phyloP scores from a whole-genome alignment of 2,888 invertebrate species.

The Clivina fossor region DNA sequence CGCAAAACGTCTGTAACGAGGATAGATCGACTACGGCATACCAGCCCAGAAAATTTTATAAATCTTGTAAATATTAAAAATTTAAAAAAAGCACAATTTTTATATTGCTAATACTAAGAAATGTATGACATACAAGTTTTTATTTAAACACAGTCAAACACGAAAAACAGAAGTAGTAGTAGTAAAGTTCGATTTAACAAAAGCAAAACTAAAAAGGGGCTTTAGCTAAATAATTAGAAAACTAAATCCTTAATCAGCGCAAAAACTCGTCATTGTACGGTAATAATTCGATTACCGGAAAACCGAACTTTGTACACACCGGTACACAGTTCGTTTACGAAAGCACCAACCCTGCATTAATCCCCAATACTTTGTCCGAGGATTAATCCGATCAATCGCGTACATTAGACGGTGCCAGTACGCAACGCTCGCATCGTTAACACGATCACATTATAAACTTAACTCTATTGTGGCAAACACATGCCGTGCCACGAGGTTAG shows the following conservation, averaged over 20 bases:
- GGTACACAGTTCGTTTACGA: conserved; percentile 28
- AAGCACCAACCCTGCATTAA: conserved; percentile 21
- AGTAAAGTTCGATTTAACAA: no score
- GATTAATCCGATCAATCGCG: conserved; percentile 30
- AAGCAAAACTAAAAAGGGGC: no score
- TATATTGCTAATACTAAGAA: no score
- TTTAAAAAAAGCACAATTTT: no score
- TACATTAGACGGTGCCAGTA: conserved; percentile 22
- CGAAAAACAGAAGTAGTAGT: no score
- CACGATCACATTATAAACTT: conserved; percentile 24
- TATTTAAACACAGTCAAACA: no score
- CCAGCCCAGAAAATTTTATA: no score
- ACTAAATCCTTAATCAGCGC: conserved; percentile 27
- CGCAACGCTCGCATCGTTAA: not conserved
- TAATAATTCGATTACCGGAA: conserved; percentile 22
- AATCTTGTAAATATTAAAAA: no score
- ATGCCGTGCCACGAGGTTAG: conserved; percentile 1
- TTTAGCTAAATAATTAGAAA: no score
- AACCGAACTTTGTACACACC: not conserved
- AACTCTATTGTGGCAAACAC: conserved; percentile 12
- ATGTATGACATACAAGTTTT: no score
- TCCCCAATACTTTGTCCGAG: conserved; percentile 29
- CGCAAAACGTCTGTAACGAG: no score
- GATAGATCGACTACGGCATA: no score
- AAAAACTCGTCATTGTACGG: conserved; percentile 25